These are phyloP conservation scores for Bimastos eiseni DNA, from an alignment of 2,888 invertebrate species.

Conservation along the genomic window DNA sequence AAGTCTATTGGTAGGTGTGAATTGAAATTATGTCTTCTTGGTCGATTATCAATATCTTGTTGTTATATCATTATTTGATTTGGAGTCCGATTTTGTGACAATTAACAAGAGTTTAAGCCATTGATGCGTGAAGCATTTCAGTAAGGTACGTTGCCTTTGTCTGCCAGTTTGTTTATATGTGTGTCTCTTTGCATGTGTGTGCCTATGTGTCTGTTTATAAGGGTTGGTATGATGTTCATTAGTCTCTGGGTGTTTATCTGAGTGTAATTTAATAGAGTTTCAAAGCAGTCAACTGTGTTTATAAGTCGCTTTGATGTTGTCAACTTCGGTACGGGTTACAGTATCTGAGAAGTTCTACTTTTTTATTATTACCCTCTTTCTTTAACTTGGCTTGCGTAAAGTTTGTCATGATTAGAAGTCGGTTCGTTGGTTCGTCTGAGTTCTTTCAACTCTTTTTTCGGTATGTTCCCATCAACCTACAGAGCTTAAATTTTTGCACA, in stretches of 20 bases:
- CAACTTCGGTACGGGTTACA: not conserved
- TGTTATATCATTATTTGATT: not conserved
- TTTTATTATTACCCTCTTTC: too few species aligned
- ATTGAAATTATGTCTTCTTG: not conserved
- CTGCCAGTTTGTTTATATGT: not conserved
- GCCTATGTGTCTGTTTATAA: not conserved
- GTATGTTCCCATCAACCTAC: too few species aligned
- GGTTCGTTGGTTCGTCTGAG: too few species aligned
- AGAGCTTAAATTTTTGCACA: too few species aligned
- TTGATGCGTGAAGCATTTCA: not conserved
- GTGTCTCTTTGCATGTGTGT: not conserved
- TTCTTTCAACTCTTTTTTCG: too few species aligned
- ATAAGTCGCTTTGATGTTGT: not conserved
- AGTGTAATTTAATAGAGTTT: not conserved
- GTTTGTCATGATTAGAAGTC: too few species aligned
- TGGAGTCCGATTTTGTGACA: not conserved
- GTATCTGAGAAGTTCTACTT: not conserved
- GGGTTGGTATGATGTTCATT: not conserved
- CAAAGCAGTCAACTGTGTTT: not conserved
- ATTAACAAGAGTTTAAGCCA: not conserved
- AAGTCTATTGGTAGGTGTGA: not conserved
- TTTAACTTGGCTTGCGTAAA: too few species aligned
- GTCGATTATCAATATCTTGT: not conserved
- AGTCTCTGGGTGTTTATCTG: not conserved
- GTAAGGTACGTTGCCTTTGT: not conserved